A percentile compares a stretch with the other conserved stretches of the same genome.
Conservation (phyloP, 2,113 vertebrate species). For the Mesoclemmys tuberculata region DNA sequence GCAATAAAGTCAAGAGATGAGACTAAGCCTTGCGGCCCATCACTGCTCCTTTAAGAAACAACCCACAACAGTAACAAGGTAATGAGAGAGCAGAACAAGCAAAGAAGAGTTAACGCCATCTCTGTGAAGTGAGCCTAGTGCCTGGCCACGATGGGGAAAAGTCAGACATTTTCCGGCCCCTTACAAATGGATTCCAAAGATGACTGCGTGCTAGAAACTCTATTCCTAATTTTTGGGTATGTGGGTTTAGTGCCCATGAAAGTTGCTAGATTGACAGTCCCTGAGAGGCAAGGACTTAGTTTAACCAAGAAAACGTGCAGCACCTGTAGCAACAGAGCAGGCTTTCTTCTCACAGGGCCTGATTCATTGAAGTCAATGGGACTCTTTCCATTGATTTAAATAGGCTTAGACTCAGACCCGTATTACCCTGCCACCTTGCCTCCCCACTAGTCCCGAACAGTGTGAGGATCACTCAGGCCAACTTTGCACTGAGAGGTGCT, state of each 20-base stretch:
- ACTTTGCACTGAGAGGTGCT: no score
- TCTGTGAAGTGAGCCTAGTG: background rate
- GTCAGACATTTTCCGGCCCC: background rate
- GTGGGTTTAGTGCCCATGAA: background rate
- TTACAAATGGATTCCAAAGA: background rate
- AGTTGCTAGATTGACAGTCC: background rate
- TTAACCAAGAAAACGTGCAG: background rate
- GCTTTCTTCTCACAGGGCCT: background rate
- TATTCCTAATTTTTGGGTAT: background rate
- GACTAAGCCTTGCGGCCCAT: slow-evolving; percentile 40
- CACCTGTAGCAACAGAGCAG: background rate
- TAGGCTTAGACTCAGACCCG: background rate
- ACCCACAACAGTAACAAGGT: background rate
- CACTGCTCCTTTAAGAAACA: slow-evolving; percentile 7
- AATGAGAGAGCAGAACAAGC: background rate
- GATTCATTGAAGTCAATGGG: background rate
- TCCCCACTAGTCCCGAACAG: background rate
- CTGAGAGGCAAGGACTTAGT: background rate
- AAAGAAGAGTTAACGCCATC: background rate
- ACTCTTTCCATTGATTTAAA: background rate
- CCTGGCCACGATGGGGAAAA: background rate
- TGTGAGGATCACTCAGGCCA: no score
- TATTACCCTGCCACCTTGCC: background rate
- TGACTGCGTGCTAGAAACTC: background rate
- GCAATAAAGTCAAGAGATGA: slow-evolving; percentile 38